These are phyloP conservation scores for Nephrocerus scutellatus DNA, from an alignment of 2,888 invertebrate genomes.

Conservation along the genomic window DNA sequence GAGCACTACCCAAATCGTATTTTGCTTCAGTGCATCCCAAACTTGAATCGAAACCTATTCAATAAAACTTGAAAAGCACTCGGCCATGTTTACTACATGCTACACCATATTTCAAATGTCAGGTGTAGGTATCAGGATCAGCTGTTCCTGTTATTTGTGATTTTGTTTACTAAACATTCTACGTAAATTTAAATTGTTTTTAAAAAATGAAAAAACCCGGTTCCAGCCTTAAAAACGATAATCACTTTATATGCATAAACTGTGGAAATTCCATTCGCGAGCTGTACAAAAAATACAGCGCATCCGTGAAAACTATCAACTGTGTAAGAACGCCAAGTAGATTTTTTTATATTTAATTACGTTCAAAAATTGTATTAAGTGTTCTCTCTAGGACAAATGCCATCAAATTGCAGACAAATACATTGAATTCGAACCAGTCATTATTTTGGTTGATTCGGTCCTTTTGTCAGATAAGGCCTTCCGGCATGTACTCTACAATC, in stretches of 20 bases:
- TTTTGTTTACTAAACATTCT: no score
- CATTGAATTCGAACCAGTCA: slow-evolving; percentile 83
- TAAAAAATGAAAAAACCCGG: no score
- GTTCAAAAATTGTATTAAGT: not conserved
- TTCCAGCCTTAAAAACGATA: slow-evolving; percentile 10
- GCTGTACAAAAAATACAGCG: slow-evolving; percentile 63
- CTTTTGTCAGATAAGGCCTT: slow-evolving; percentile 75
- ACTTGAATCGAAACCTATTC: no score
- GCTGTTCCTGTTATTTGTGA: no score
- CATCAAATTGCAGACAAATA: slow-evolving; percentile 77
- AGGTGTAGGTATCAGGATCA: no score
- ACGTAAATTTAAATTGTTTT: no score
- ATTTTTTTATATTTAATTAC: not conserved
- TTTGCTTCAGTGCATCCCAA: no score
- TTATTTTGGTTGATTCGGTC: slow-evolving; percentile 77
- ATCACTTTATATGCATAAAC: slow-evolving; percentile 55
- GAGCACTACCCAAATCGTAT: no score
- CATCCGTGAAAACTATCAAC: slow-evolving; percentile 63
- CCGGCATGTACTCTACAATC: slow-evolving; percentile 77
- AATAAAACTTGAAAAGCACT: no score
- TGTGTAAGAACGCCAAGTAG: slow-evolving; percentile 70
- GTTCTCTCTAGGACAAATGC: slow-evolving; percentile 63
- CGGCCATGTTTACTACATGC: no score
- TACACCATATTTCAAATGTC: no score
- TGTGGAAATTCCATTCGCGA: slow-evolving; percentile 59